Evolutionary conservation across 2,888 invertebrate genomes (phyloP).

Genomic region (Dysmachus trigonus): DNA sequence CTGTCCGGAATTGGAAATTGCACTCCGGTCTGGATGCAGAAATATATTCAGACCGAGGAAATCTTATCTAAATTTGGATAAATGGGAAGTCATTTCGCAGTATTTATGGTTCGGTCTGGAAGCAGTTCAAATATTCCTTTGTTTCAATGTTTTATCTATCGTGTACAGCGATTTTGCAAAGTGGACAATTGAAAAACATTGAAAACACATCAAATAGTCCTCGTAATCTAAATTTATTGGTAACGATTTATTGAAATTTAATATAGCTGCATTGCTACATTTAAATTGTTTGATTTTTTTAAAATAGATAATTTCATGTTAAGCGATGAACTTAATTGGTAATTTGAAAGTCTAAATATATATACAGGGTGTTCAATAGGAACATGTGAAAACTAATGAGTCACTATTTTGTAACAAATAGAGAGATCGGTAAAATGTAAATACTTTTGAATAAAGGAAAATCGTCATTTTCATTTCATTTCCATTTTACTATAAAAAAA

Average conservation of each 20-base stretch:
- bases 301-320: background rate
- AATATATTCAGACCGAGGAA: slow-evolving; percentile 24
- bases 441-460: too few species aligned
- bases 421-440: too few species aligned
- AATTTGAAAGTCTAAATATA: too few species aligned
- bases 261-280: background rate
- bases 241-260: background rate
- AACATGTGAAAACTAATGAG: too few species aligned
- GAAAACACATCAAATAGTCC: background rate
- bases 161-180: background rate
- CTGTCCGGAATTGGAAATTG: slow-evolving; percentile 7
- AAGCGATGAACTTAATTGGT: too few species aligned
- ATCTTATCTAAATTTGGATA: slow-evolving; percentile 16
- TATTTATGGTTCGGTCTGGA: background rate
- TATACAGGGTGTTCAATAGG: too few species aligned
- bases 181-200: background rate
- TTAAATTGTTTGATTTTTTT: background rate
- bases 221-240: background rate
- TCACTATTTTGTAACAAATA: too few species aligned
- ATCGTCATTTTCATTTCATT: too few species aligned
- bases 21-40: background rate
- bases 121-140: background rate
- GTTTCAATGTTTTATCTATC: background rate
- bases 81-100: background rate
- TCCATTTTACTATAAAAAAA: too few species aligned